Evolutionary conservation across 2,888 invertebrate genomes (phyloP).

Genomic region (Epinotia bilunana): DNA sequence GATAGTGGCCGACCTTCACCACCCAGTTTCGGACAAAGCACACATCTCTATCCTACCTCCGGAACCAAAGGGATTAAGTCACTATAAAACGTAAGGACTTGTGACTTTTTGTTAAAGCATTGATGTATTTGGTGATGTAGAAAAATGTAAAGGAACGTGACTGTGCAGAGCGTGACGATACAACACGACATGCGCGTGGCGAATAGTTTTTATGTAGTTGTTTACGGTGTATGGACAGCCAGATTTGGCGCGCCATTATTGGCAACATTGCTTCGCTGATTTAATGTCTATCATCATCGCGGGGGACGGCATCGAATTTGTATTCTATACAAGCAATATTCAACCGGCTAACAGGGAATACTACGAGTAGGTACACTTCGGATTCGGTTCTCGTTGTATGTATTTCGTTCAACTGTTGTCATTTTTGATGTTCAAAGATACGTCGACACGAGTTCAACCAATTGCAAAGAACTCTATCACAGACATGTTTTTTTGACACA

Average conservation of each 20-base stretch:
- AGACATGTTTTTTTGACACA: neutral
- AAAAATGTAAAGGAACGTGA: conserved; percentile 61
- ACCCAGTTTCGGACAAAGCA: conserved; percentile 67
- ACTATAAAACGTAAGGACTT: neutral
- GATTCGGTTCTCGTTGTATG: neutral
- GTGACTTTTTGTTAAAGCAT: neutral
- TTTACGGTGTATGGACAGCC: conserved; percentile 44
- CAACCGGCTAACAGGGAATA: neutral
- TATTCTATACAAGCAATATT: conserved; percentile 3
- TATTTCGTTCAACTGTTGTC: neutral
- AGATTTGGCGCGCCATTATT: conserved; percentile 42
- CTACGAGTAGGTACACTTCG: neutral
- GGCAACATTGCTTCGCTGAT: conserved; percentile 39
- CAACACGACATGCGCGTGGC: conserved; percentile 43
- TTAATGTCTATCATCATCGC: conserved; percentile 6
- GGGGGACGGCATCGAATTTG: neutral
- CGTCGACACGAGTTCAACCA: neutral
- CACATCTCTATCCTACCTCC: conserved; percentile 55
- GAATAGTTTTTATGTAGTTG: conserved; percentile 48
- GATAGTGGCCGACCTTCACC: conserved; percentile 68
- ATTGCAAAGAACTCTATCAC: neutral
- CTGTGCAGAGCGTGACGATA: conserved; percentile 50
- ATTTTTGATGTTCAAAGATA: neutral
- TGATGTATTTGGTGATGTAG: conserved; percentile 61
- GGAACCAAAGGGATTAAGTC: neutral